Conservation (phyloP, 2,113 vertebrate species). For the Collichthys lucidus region DNA sequence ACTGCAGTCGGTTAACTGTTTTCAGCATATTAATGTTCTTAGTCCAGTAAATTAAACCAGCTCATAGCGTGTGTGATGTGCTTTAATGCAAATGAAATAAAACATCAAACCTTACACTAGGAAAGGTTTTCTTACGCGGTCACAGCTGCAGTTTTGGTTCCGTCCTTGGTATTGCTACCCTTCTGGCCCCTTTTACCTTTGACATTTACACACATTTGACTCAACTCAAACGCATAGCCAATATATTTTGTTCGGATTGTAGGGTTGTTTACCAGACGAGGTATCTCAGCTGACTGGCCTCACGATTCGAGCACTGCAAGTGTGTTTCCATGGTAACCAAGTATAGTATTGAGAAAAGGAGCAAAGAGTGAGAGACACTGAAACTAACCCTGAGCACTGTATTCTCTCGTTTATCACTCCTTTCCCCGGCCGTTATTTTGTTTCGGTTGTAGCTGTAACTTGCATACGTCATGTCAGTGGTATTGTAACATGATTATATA, state of each 20-base stretch:
- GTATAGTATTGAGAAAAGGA: constrained; percentile 73
- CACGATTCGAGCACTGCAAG: constrained; percentile 72
- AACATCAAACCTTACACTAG: not conserved
- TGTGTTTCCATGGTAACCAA: constrained; percentile 82
- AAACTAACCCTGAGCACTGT: constrained; percentile 50
- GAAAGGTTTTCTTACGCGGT: constrained; percentile 23
- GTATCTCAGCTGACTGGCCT: constrained; percentile 71
- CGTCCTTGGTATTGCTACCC: too few relatives aligned
- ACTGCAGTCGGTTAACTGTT: not conserved
- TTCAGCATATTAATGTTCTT: not conserved
- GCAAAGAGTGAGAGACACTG: constrained; percentile 57
- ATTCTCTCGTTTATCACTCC: constrained; percentile 20
- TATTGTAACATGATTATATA: not conserved
- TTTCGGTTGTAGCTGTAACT: constrained; percentile 9
- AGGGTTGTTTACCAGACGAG: constrained; percentile 69
- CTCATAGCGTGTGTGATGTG: not conserved
- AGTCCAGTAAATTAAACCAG: not conserved
- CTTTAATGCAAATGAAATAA: constrained; percentile 1
- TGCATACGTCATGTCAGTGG: constrained; percentile 11
- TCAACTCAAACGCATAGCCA: constrained; percentile 29
- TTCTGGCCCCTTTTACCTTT: constrained; percentile 30
- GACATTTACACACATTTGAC: constrained; percentile 43
- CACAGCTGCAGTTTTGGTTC: constrained; percentile 8
- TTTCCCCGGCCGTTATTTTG: constrained; percentile 16
- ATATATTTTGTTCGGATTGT: constrained; percentile 34